phyloP scores from a whole-genome alignment of 2,888 invertebrate genomes.

The Timandra comae region DNA sequence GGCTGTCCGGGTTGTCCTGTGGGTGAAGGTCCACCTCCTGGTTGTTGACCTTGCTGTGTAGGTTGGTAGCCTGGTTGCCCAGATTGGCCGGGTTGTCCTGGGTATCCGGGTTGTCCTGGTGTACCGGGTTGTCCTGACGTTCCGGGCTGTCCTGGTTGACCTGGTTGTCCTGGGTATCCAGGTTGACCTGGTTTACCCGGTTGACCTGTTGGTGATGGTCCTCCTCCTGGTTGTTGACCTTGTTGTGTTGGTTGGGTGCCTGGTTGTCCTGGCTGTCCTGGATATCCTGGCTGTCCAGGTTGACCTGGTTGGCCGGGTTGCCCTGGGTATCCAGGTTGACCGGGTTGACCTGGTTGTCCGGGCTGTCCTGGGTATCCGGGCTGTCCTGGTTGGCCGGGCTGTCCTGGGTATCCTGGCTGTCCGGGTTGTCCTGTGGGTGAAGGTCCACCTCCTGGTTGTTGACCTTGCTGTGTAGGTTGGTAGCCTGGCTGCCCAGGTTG shows the following conservation, averaged over 20 bases:
- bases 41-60: conserved; percentile 18
- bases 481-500: conserved; percentile 20
- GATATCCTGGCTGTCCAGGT: no score
- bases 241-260: conserved; percentile 23
- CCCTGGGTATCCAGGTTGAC: no score
- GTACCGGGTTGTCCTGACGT: conserved; percentile 18
- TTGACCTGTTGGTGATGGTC: conserved; percentile 14
- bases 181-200: conserved; percentile 20
- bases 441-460: conserved; percentile 21
- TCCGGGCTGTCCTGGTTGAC: conserved; percentile 18
- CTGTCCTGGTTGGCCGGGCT: conserved; percentile 17
- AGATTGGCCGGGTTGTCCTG: conserved; percentile 8
- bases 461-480: conserved; percentile 18
- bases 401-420: conserved; percentile 14
- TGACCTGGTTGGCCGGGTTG: conserved; percentile 24
- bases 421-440: conserved; percentile 17
- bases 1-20: conserved; percentile 25
- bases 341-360: conserved; percentile 14
- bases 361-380: conserved; percentile 18
- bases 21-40: conserved; percentile 18
- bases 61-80: conserved; percentile 9
- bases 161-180: conserved; percentile 16
- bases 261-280: conserved; percentile 5
- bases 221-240: conserved; percentile 27
- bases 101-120: conserved; percentile 19